phyloP scores from a whole-genome alignment of 2,888 invertebrate species.

The Macaria notata region DNA sequence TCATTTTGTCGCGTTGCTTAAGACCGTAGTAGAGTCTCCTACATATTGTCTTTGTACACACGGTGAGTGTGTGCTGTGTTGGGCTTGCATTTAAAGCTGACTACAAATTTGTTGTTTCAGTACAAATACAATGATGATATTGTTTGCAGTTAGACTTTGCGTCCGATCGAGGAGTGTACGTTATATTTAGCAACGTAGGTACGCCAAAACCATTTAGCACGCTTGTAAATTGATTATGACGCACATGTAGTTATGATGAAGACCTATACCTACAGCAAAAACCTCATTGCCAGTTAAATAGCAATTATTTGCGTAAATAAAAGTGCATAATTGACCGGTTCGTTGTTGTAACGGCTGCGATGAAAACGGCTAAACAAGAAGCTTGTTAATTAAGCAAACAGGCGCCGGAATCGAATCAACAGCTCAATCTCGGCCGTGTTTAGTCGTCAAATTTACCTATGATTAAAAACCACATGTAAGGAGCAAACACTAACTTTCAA shows the following conservation, averaged over 20 bases:
- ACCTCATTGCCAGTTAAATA: background rate
- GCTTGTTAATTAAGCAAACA: constrained; percentile 37
- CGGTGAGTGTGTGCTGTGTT: constrained; percentile 76
- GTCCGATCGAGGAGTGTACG: constrained; percentile 75
- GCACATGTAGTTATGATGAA: constrained; percentile 21
- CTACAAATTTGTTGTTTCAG: constrained; percentile 81
- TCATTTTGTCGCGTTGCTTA: constrained; percentile 82
- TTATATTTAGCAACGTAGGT: constrained; percentile 56
- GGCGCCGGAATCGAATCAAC: constrained; percentile 41
- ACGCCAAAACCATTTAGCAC: constrained; percentile 54
- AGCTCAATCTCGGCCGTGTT: constrained; percentile 53
- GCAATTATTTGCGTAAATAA: constrained; percentile 12
- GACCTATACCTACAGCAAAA: background rate
- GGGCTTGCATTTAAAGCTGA: constrained; percentile 80
- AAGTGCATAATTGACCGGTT: constrained; percentile 29
- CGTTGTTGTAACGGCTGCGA: constrained; percentile 29
- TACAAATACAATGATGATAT: constrained; percentile 80
- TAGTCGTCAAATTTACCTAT: constrained; percentile 73
- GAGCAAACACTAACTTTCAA: constrained; percentile 73
- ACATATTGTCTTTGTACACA: constrained; percentile 81
- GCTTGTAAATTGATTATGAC: constrained; percentile 71
- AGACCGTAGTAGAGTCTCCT: constrained; percentile 75
- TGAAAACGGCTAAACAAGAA: constrained; percentile 32
- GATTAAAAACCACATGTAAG: constrained; percentile 75
- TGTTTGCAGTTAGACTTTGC: constrained; percentile 79